These are phyloP conservation scores for Araneus ventricosus DNA, from an alignment of 1,140 invertebrate genomes.

Conservation along the genomic window DNA sequence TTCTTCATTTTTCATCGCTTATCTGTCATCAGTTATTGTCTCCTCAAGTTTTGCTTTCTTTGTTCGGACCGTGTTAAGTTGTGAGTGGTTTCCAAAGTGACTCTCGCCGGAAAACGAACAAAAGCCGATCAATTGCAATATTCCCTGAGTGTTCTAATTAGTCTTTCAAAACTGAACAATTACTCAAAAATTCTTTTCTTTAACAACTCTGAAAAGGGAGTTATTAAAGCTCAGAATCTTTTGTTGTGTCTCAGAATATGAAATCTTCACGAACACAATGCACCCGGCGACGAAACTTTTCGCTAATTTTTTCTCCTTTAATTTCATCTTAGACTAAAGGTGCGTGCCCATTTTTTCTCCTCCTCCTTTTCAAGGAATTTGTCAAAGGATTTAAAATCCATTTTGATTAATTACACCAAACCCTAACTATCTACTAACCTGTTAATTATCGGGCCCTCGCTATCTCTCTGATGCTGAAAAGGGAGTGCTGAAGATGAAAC, in stretches of 20 bases:
- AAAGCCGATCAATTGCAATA: conserved; percentile 18
- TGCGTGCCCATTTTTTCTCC: neutral
- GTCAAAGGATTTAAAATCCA: conserved; percentile 57
- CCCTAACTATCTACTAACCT: conserved; percentile 58
- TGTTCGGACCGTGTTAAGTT: neutral
- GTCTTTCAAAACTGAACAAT: conserved; percentile 50
- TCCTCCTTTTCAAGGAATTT: conserved; percentile 36
- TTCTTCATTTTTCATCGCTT: conserved; percentile 45
- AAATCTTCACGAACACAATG: conserved; percentile 19
- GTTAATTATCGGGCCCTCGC: conserved; percentile 50
- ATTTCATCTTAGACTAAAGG: conserved; percentile 17
- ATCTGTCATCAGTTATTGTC: neutral
- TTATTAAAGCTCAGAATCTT: neutral
- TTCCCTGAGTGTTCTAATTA: conserved; percentile 49
- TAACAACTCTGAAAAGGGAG: neutral
- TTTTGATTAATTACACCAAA: conserved; percentile 57
- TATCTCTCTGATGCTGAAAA: conserved; percentile 4
- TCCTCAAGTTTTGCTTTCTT: neutral
- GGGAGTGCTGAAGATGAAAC: neutral
- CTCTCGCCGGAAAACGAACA: neutral
- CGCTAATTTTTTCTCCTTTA: neutral
- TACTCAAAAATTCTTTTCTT: conserved; percentile 37
- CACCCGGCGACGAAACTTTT: neutral
- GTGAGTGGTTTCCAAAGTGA: conserved; percentile 5
- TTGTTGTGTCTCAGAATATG: neutral